Evolutionary conservation across 2,113 vertebrate genomes (phyloP), one percentile per base, ranked within the genome.

Genomic region (Strigops habroptila): DNA sequence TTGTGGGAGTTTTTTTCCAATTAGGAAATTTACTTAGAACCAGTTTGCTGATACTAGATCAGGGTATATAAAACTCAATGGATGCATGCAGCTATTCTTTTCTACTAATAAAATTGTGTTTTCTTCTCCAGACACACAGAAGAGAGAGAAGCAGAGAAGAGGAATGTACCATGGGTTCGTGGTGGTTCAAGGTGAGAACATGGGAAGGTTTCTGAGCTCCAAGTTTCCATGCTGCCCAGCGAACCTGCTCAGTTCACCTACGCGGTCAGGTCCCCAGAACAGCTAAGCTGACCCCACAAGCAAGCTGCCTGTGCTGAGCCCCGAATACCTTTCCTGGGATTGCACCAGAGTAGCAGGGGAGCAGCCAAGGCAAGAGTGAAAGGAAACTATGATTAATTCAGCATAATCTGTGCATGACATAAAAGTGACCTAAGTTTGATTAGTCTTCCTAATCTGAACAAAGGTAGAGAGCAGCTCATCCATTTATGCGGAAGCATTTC

Each of bases 211-310:
- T 65, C 75, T 21, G 35, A 81, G 70, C 57, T 31, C 49, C 37
- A 46, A 4, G 30, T 12, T 48, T 24, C 44, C 5, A 0, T 12
- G n/a, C 7, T 4, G 5, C 59, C 46, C 31, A 48, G 52, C 37
- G 53, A 64, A 52, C 44, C 37, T 25, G 44, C 64, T 30, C 28
- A 31, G 48, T 28, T 52, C 1, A 1, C 49, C 41, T 33, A 2
- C 0, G 0, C 1, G 12, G 17, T 53, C 46, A 53, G 31, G 44
- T 39, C 22, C 33, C 37, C 12, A 7, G 37, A 2, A n/a, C 14
- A 48, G n/a, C 39, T 19, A 39, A 12, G 31, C 14, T 15, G 41
- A 31, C 14, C 75, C 55, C 1, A 3, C 73, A 37, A 24, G 37
- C 43, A 33, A 64, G 19, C 31, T n/a, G 16, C 27, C 33, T 41